Evolutionary conservation across 2,888 invertebrate species (phyloP), one percentile per base, ranked within the genome.

Genomic region (Netelia melanura): DNA sequence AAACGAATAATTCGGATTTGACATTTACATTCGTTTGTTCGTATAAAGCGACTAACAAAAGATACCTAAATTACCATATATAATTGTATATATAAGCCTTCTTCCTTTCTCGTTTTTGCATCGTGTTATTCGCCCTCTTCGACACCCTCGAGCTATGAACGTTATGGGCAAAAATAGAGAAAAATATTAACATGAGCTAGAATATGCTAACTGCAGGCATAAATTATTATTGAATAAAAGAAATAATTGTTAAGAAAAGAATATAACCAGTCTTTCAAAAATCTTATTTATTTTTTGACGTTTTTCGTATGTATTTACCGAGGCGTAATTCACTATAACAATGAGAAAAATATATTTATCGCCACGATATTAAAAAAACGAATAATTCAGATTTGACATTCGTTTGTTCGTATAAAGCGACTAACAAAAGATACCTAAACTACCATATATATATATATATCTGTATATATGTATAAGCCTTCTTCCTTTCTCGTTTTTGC

Each of bases 51-150:
- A 58, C 44, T 8, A 17, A 17, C 17, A 17, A 17, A 10, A 65
- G 65, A 65, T 65, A 72, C 71, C 54, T 21, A 58, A 10, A 58
- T 9, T 9, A 10, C 17, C 21, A 21, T 21, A 21, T 54, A 6
- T 17, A 38, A 17, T 5, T 58, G 1, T 17, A 17, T 54, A 68
- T 25, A 30, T 9, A 65, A 44, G 44, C 8, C 58, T 52, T 21
- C 9, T 56, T 65, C 65, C 11, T 38, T 71, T 72, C 52, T 62
- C 30, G 30, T 30, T 71, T 71, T 61, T 17, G n/a, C 48, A 23
- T 52, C 43, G 17, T 38, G 67, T 75, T 56, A 84, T 84, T 86
- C 77, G 81, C 68, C 84, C 64, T 10, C 25, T 25, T 17, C 25
- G 84, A 86, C 74, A 74, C 52, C 58, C 70, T 11, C 30, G 65